phyloP scores from a whole-genome alignment of 1,140 invertebrate species.

The Drosophila rhopaloa region DNA sequence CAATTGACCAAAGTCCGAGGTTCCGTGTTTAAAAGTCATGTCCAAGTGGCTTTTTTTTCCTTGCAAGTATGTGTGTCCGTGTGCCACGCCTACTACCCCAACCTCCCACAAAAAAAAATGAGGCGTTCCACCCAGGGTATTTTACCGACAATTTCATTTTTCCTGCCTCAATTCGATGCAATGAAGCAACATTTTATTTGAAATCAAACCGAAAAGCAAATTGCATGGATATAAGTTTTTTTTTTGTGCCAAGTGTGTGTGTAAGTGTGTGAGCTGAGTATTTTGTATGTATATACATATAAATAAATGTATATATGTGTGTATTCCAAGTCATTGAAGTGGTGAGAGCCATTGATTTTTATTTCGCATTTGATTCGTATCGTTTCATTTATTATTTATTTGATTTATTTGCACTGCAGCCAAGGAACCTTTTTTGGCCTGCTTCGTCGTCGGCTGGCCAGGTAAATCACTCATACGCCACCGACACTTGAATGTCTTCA shows the following conservation, averaged over 20 bases:
- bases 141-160: conserved; percentile 41
- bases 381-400: conserved; percentile 82
- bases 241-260: not conserved
- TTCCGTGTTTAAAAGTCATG: conserved; percentile 26
- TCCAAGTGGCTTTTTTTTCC: conserved; percentile 5
- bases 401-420: conserved; percentile 77
- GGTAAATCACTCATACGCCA: conserved; percentile 75
- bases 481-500: conserved; percentile 52
- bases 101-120: not conserved
- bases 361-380: conserved; percentile 80
- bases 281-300: conserved; percentile 3
- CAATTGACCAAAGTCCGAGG: conserved; percentile 71
- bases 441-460: conserved; percentile 9
- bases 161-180: conserved; percentile 77
- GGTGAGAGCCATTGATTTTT: conserved; percentile 79
- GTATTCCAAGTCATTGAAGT: conserved; percentile 76
- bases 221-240: conserved; percentile 45
- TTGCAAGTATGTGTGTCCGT: conserved; percentile 1
- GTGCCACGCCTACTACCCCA: conserved; percentile 7
- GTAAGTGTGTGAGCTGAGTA: not conserved
- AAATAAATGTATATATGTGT: conserved; percentile 12
- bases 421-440: conserved; percentile 37
- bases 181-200: conserved; percentile 81
- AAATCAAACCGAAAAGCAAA: conserved; percentile 79
- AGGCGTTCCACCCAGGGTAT: not conserved